A percentile compares a stretch with the other conserved stretches of the same genome.
Evolutionary conservation across 2,113 vertebrate species (phyloP).

Genomic region (Brachyistius frenatus): DNA sequence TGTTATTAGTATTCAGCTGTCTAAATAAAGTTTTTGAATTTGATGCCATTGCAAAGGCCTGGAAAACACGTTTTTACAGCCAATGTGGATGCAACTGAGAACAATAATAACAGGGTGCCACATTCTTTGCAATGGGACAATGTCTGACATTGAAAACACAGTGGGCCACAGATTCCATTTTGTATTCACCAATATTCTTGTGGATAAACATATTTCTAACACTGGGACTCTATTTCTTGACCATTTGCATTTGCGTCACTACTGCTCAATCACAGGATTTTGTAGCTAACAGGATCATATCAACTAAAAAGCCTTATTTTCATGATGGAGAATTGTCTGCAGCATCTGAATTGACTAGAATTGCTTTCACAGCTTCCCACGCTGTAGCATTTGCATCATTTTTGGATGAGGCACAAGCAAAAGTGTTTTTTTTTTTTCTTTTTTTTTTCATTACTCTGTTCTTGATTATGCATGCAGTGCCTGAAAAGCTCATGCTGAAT

Average conservation of each 20-base stretch:
- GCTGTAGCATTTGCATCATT: slow-evolving; percentile 59
- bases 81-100: neutral
- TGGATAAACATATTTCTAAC: slow-evolving; percentile 27
- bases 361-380: slow-evolving; percentile 74
- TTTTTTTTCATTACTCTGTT: slow-evolving; percentile 34
- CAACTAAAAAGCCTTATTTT: slow-evolving; percentile 57
- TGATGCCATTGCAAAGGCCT: neutral
- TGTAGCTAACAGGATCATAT: slow-evolving; percentile 56
- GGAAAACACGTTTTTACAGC: neutral
- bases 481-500: slow-evolving; percentile 38
- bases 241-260: slow-evolving; percentile 46
- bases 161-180: neutral
- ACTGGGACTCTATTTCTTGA: slow-evolving; percentile 36
- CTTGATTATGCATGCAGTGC: slow-evolving; percentile 52
- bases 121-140: slow-evolving; percentile 6
- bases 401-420: slow-evolving; percentile 54
- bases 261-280: slow-evolving; percentile 34
- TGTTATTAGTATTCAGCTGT: neutral
- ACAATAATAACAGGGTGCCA: neutral
- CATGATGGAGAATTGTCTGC: slow-evolving; percentile 49
- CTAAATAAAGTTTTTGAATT: neutral
- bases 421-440: slow-evolving; percentile 32
- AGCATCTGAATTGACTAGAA: slow-evolving; percentile 58
- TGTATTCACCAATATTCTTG: slow-evolving; percentile 5
- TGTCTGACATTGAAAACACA: neutral